Evolutionary conservation across 1,140 invertebrate genomes (phyloP).

Genomic region (Papilio machaon): DNA sequence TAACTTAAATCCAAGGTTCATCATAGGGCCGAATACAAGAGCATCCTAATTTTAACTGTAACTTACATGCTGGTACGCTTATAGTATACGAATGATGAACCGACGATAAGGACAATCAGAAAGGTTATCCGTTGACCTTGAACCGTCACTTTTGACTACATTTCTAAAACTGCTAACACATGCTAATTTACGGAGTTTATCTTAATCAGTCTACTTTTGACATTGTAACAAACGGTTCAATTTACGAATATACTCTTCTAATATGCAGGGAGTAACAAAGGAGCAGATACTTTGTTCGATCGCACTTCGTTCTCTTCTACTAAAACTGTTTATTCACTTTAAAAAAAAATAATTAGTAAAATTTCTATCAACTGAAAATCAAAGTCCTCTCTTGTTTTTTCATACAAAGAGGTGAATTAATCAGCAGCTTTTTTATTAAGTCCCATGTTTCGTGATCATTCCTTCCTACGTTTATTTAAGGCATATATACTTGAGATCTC

Average conservation of each 20-base stretch:
- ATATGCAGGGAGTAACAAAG: not conserved
- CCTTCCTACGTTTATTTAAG: no score
- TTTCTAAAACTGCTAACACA: slow-evolving; percentile 63
- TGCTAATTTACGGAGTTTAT: slow-evolving; percentile 64
- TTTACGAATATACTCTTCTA: not conserved
- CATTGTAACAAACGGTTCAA: slow-evolving; percentile 34
- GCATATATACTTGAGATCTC: no score
- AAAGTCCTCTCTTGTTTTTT: no score
- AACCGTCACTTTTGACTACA: slow-evolving; percentile 68
- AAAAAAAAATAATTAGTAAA: no score
- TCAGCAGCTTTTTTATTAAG: no score
- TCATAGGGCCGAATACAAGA: slow-evolving; percentile 50
- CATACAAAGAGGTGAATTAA: no score
- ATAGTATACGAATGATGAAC: slow-evolving; percentile 58
- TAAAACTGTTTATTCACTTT: no score
- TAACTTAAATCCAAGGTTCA: slow-evolving; percentile 42
- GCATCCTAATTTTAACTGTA: slow-evolving; percentile 60
- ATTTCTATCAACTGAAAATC: no score
- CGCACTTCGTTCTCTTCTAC: no score
- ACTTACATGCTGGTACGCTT: slow-evolving; percentile 47
- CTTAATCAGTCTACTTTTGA: slow-evolving; percentile 48
- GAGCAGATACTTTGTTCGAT: not conserved
- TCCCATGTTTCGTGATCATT: no score
- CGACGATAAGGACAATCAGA: slow-evolving; percentile 67
- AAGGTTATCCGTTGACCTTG: slow-evolving; percentile 71